phyloP scores from a whole-genome alignment of 2,888 invertebrate genomes.

The Steinernema hermaphroditum region DNA sequence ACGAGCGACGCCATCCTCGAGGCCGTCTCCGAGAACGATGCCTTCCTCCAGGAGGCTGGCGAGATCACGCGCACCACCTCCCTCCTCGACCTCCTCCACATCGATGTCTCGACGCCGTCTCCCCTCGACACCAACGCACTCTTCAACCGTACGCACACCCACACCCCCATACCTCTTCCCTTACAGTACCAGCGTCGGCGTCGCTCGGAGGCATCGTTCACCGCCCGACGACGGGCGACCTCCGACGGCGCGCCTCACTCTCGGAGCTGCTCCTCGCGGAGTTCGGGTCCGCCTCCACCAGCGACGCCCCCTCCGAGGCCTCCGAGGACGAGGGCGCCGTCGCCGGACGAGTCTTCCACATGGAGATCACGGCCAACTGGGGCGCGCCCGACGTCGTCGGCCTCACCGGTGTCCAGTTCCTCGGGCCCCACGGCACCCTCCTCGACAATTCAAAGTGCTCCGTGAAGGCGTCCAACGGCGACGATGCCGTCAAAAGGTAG shows the following conservation, averaged over 20 bases:
- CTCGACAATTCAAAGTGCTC: slow-evolving; percentile 3
- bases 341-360: slow-evolving; percentile 53
- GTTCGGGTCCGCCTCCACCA: slow-evolving; percentile 3
- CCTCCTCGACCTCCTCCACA: slow-evolving; percentile 35
- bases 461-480: slow-evolving; percentile 7
- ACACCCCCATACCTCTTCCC: neutral
- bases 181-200: neutral
- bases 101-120: neutral
- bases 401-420: slow-evolving; percentile 69
- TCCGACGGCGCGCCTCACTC: slow-evolving; percentile 5
- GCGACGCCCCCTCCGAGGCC: neutral
- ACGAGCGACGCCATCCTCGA: slow-evolving; percentile 78
- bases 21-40: slow-evolving; percentile 70
- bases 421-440: slow-evolving; percentile 66
- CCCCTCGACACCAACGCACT: neutral
- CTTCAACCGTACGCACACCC: neutral
- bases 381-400: slow-evolving; percentile 69
- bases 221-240: slow-evolving; percentile 5
- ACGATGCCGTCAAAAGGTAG: slow-evolving; percentile 22
- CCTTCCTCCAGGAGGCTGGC: slow-evolving; percentile 55
- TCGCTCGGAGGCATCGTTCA: slow-evolving; percentile 11
- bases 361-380: slow-evolving; percentile 70
- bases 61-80: slow-evolving; percentile 33
- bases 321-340: slow-evolving; percentile 15
- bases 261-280: neutral